A percentile compares a stretch with the other conserved stretches of the same genome.
phyloP scores from a whole-genome alignment of 2,797 vertebrate species.

The Oreochromis grahami region DNA sequence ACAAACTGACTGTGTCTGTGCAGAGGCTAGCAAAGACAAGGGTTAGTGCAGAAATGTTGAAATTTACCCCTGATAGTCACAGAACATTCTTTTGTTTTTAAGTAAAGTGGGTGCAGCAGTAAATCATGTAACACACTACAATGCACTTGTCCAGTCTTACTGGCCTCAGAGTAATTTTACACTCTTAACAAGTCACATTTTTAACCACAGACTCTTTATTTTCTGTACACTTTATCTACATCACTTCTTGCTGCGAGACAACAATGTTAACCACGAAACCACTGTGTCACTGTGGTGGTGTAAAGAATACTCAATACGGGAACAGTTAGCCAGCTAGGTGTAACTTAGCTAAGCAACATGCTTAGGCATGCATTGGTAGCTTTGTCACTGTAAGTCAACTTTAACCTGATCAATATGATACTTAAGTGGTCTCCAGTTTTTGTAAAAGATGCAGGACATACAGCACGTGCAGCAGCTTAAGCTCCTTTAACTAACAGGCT shows the following conservation, averaged over 20 bases:
- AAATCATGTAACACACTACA: not conserved
- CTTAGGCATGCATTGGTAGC: not conserved
- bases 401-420: not conserved
- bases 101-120: not conserved
- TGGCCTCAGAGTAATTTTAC: not conserved
- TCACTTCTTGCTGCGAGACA: not conserved
- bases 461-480: not conserved
- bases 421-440: not conserved
- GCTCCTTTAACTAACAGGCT: not conserved
- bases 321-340: not conserved
- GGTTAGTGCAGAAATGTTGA: too few species aligned
- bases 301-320: not conserved
- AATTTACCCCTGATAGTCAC: not conserved
- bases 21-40: not conserved
- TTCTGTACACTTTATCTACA: not conserved
- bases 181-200: not conserved
- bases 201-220: not conserved
- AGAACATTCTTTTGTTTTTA: not conserved
- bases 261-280: not conserved
- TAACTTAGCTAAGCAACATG: not conserved
- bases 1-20: not conserved
- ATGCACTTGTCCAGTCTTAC: rapidly evolving
- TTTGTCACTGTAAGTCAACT: not conserved
- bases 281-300: not conserved
- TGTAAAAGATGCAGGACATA: not conserved